Conservation (phyloP, 2,113 vertebrate genomes). For the human (Homo sapiens) region GRCh38 chr15:53370001-53370500, state of each 20-base stretch:
- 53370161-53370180: background rate
- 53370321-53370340: background rate
- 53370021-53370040: background rate
- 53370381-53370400: background rate
- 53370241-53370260: background rate
- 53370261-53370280: background rate
- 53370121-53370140: background rate
- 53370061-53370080: background rate
- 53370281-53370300: background rate
- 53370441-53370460: background rate
- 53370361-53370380: background rate
- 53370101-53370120: background rate
- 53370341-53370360: background rate
- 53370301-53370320: background rate
- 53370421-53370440: background rate
- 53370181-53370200: background rate
- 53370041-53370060: background rate
- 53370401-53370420: conserved; percentile 9
- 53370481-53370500: background rate
- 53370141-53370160: background rate
- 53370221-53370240: background rate
- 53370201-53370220: background rate
- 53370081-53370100: background rate
- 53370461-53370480: background rate
- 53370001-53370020: background rate